These are phyloP conservation scores for Hemiprocne comata DNA, from an alignment of 2,113 vertebrate genomes.

Conservation along the genomic window DNA sequence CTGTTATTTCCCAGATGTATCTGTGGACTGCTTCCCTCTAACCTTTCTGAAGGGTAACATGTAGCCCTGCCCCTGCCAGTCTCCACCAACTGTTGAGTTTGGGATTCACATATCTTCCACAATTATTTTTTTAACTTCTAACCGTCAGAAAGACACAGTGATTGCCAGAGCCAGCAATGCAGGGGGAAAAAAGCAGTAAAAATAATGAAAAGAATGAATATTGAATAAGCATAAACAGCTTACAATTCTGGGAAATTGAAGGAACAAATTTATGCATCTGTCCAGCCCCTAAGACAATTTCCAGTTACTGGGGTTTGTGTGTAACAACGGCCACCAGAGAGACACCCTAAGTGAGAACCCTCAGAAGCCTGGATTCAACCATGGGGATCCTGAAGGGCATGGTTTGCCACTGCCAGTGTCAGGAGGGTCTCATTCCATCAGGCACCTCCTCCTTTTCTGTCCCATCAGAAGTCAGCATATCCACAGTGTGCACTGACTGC, in stretches of 20 bases:
- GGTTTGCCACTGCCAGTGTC: background rate
- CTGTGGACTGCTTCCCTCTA: background rate
- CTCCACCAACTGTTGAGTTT: background rate
- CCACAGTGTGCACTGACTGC: rapidly evolving
- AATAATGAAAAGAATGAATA: background rate
- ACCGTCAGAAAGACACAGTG: background rate
- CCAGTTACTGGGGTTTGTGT: background rate
- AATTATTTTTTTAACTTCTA: background rate
- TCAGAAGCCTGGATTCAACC: background rate
- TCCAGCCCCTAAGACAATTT: background rate
- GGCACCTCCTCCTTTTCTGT: background rate
- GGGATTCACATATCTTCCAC: rapidly evolving
- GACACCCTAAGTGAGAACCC: background rate
- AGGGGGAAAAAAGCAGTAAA: background rate
- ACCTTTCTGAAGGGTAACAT: background rate
- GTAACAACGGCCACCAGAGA: background rate
- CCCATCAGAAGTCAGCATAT: background rate
- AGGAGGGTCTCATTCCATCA: background rate
- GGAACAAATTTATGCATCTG: background rate
- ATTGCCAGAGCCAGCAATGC: background rate
- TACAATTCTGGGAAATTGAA: background rate
- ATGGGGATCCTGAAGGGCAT: background rate
- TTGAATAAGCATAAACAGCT: background rate
- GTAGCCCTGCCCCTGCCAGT: background rate
- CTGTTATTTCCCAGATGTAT: background rate